A percentile compares a stretch with the other conserved stretches of the same genome.
Conservation (phyloP, 2,888 invertebrate species). For the Synanthedon formicaeformis region DNA sequence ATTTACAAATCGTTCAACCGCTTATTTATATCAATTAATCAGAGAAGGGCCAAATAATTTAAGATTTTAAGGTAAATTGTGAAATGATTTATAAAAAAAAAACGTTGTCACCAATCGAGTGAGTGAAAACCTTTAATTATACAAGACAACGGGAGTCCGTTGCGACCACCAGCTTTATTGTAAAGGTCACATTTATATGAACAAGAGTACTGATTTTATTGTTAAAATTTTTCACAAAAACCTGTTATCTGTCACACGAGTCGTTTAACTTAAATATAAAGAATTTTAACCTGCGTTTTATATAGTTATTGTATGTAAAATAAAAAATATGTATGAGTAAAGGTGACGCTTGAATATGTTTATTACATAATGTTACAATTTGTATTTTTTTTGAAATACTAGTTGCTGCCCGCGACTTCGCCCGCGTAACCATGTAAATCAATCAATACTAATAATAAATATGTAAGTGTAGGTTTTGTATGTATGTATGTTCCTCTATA, state of each 20-base stretch:
- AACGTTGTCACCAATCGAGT: background rate
- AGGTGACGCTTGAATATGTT: too few relatives aligned
- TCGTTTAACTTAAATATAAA: background rate
- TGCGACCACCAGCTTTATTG: background rate
- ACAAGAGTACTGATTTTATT: background rate
- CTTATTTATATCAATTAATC: background rate
- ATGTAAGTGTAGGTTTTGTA: too few relatives aligned
- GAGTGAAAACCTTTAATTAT: background rate
- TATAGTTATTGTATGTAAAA: background rate
- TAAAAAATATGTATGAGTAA: too few relatives aligned
- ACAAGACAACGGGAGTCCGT: background rate
- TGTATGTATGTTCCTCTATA: too few relatives aligned
- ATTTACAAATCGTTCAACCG: background rate
- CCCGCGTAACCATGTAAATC: too few relatives aligned
- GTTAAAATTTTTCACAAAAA: background rate
- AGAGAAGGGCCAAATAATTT: background rate
- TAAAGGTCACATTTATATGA: background rate
- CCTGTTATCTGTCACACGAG: background rate
- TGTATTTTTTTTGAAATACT: too few relatives aligned
- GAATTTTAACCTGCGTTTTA: background rate
- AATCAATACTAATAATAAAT: too few relatives aligned
- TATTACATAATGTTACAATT: too few relatives aligned
- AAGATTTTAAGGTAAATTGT: background rate
- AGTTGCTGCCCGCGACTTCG: too few relatives aligned
- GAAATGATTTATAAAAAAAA: background rate